Evolutionary conservation across 2,888 invertebrate species (phyloP), one percentile per base, ranked within the genome.

Genomic region (Drosophila diplacantha): DNA sequence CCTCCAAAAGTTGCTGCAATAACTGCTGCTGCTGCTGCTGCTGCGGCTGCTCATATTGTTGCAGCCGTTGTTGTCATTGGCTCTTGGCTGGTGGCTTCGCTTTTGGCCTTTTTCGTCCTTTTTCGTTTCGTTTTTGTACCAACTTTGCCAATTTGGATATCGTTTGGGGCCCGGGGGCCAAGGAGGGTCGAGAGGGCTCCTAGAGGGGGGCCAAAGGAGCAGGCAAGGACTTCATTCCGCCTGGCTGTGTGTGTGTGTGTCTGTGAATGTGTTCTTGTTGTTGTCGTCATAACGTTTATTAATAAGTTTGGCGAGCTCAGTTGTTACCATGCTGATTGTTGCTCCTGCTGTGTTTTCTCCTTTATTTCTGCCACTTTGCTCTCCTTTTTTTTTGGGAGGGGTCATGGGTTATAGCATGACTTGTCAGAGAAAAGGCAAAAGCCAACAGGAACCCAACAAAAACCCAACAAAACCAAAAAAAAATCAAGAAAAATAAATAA

Each of bases 61-160:
- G 44, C 18, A 44, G 12, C 18, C 53, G 26, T 34, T 26, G 54
- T 61, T 60, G 64, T 32, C 57, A 24, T 47, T 50, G 38, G 41
- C 34, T 59, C 44, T 31, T 51, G 35, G 34, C 14, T 52, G 44
- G 47, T 41, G 22, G 41, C 41, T 41, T 24, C n/a, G 46, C 44
- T 44, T 26, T 35, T 55, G 46, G 47, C 57, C 38, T 34, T 20
- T 58, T 58, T 62, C 66, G 67, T 34, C 57, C 38, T 34, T 20
- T 58, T 58, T 62, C 66, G 67, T 34, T 66, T 64, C 58, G 58
- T 69, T 75, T 74, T 75, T 72, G 78, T 83, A 75, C 57, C 68
- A 78, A 81, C 83, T 83, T 81, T 75, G 82, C 80, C 78, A 83
- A 83, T 78, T 78, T 83, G 76, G 71, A 75, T 64, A 68, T 66